Evolutionary conservation across 2,888 invertebrate species (phyloP).

Genomic region (Adelphocoris suturalis): DNA sequence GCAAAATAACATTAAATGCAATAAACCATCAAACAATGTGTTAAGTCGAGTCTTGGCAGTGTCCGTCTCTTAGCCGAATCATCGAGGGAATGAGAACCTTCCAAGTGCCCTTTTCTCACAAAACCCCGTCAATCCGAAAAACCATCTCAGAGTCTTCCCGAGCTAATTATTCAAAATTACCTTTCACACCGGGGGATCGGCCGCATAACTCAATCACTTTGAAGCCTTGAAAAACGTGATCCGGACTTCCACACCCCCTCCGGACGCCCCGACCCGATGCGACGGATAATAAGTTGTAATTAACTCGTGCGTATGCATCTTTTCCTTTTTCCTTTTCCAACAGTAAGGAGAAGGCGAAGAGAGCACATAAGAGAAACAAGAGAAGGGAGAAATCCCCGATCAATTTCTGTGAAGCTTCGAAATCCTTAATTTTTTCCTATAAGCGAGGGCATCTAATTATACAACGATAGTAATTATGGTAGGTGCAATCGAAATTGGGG

Average conservation of each 20-base stretch:
- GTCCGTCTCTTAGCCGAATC: too few species aligned
- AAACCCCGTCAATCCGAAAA: conserved; percentile 29
- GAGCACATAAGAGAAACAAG: background rate
- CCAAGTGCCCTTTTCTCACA: background rate
- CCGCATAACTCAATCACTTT: conserved; percentile 56
- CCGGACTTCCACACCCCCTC: conserved; percentile 26
- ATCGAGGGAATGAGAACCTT: background rate
- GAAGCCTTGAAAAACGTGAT: conserved; percentile 61
- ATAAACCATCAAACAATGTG: too few species aligned
- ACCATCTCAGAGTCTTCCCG: conserved; percentile 1
- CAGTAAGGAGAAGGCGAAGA: background rate
- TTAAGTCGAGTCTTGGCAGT: too few species aligned
- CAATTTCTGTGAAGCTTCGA: background rate
- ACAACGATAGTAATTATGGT: conserved; percentile 51
- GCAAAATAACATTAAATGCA: too few species aligned
- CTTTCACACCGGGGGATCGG: conserved; percentile 64
- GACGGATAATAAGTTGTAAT: conserved; percentile 60
- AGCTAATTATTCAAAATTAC: conserved; percentile 65
- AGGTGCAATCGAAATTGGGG: conserved; percentile 58
- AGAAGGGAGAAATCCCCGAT: background rate
- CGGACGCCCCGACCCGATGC: background rate
- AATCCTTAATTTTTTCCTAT: background rate
- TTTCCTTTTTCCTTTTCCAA: background rate
- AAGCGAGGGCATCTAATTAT: conserved; percentile 21
- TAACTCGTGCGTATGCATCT: conserved; percentile 30